These are phyloP conservation scores for Motacilla tschutschensis DNA, from an alignment of 2,113 vertebrate genomes.

Conservation along the genomic window DNA sequence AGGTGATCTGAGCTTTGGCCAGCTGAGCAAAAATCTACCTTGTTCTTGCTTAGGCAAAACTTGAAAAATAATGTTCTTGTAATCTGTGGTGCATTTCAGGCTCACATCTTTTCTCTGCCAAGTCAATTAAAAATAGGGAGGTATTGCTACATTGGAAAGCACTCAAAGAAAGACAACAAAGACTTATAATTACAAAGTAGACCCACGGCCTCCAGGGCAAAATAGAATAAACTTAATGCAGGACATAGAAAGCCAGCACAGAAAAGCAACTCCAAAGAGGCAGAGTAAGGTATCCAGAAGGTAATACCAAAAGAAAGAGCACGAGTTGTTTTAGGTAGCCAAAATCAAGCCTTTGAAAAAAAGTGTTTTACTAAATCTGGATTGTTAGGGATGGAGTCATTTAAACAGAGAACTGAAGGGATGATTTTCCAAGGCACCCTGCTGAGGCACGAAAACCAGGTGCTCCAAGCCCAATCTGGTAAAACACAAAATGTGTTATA, in stretches of 20 bases:
- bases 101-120: conserved; percentile 17
- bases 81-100: neutral
- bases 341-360: neutral
- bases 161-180: conserved; percentile 27
- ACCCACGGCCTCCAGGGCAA: neutral
- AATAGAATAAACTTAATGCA: neutral
- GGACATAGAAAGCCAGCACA: neutral
- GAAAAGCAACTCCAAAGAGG: neutral
- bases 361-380: neutral
- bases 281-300: neutral
- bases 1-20: neutral
- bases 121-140: conserved; percentile 45
- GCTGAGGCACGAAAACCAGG: neutral
- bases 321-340: neutral
- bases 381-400: neutral
- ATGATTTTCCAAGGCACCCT: neutral
- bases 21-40: neutral
- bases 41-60: neutral
- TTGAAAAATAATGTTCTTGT: neutral
- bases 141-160: neutral
- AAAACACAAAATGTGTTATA: neutral
- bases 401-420: neutral
- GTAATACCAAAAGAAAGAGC: neutral
- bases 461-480: neutral
- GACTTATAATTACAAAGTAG: conserved; percentile 10